Conservation (phyloP, 2,113 vertebrate species). For the Speoplatyrhinus poulsoni region DNA sequence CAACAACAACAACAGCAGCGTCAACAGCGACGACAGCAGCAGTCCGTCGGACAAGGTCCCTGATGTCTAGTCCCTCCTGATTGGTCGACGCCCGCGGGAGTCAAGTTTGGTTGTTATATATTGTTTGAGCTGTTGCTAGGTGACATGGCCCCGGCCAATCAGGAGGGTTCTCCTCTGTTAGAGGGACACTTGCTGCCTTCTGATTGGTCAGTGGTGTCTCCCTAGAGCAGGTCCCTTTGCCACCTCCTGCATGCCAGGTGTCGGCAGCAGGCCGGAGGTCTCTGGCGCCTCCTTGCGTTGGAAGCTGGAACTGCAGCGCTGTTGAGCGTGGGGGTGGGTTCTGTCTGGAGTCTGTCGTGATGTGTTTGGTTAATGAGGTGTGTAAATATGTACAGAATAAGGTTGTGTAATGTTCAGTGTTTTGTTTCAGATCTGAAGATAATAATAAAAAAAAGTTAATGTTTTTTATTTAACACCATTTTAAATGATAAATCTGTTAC, state of each 20-base stretch:
- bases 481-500: conserved; percentile 44
- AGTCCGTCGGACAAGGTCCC: conserved; percentile 65
- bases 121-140: not conserved
- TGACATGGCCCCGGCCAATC: no score
- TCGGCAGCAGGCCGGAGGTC: no score
- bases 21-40: conserved; percentile 24
- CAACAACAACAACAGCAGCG: conserved; percentile 17
- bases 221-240: no score
- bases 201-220: no score
- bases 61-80: conserved; percentile 27
- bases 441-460: no score
- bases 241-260: not conserved
- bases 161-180: no score
- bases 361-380: not conserved
- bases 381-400: conserved; percentile 55
- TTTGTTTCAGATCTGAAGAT: conserved; percentile 39
- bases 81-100: conserved; percentile 28
- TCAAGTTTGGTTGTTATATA: not conserved
- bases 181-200: no score
- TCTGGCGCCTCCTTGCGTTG: no score
- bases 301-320: no score
- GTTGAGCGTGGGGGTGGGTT: not conserved
- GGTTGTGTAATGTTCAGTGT: conserved; percentile 36
- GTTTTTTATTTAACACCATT: conserved; percentile 60
- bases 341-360: not conserved